A percentile compares a stretch with the other conserved stretches of the same genome.
Evolutionary conservation across 2,797 vertebrate species (phyloP).

Genomic region (Nasua narica): DNA sequence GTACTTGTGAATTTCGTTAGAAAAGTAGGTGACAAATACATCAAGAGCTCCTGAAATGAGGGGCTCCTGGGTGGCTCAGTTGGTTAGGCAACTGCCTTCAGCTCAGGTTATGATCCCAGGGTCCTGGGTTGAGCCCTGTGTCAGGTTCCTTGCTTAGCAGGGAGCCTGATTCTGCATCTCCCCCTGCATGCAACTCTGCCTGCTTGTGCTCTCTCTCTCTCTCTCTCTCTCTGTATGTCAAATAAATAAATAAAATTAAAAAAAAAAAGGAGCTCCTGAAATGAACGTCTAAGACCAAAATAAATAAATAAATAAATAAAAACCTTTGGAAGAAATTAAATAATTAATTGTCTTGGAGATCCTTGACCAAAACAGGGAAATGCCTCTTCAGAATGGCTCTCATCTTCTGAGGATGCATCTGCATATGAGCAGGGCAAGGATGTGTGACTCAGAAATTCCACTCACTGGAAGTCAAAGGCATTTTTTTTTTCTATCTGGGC

Average conservation of each 20-base stretch:
- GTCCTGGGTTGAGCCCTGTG: too few relatives aligned
- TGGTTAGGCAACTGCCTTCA: too few relatives aligned
- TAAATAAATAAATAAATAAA: not conserved
- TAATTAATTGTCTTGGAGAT: conserved; percentile 43
- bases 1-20: not conserved
- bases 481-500: conserved; percentile 14
- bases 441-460: conserved; percentile 71
- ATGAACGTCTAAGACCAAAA: not conserved
- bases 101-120: too few relatives aligned
- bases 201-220: too few relatives aligned
- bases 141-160: too few relatives aligned
- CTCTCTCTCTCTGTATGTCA: too few relatives aligned
- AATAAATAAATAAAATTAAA: too few relatives aligned
- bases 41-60: not conserved
- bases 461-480: conserved; percentile 18
- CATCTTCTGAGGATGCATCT: conserved; percentile 67
- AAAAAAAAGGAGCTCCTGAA: not conserved
- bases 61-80: too few relatives aligned
- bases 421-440: conserved; percentile 32
- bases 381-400: conserved; percentile 24
- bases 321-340: conserved; percentile 21
- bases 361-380: conserved; percentile 57
- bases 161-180: too few relatives aligned
- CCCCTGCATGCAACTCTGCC: too few relatives aligned
- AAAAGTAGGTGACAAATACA: not conserved